Percentiles rank a stretch among this genome's conserved stretches.
Evolutionary conservation across 2,888 invertebrate genomes (phyloP).

Genomic region (Leptogaster cylindrica): DNA sequence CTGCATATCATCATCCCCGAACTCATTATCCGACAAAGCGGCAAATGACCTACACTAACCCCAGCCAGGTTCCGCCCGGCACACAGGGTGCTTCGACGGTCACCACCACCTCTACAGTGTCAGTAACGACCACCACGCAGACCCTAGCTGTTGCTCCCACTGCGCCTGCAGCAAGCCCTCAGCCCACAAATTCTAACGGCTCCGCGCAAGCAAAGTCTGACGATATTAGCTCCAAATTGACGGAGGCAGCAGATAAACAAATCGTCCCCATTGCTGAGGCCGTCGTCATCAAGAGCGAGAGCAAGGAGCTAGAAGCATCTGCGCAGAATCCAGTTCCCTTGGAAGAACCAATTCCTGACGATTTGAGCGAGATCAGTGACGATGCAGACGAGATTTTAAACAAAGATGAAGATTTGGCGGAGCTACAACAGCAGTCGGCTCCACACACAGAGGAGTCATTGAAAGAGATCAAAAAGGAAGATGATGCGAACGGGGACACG

Average conservation of each 20-base stretch:
- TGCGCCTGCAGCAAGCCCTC: neutral
- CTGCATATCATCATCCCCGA: constrained; percentile 47
- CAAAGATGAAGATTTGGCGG: constrained; percentile 69
- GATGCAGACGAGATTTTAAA: constrained; percentile 88
- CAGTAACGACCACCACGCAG: neutral
- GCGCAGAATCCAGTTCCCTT: neutral
- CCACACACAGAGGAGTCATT: neutral
- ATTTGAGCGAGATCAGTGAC: constrained; percentile 87
- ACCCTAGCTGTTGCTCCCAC: neutral
- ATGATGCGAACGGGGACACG: neutral
- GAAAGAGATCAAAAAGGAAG: constrained; percentile 50
- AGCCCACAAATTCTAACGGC: neutral
- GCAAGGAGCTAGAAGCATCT: neutral
- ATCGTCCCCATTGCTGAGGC: neutral
- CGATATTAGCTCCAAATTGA: neutral
- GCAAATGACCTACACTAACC: constrained; percentile 57
- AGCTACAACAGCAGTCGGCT: constrained; percentile 10
- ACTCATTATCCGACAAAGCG: constrained; percentile 58
- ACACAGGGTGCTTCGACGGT: constrained; percentile 49
- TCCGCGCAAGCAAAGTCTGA: neutral
- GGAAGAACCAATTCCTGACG: constrained; percentile 54
- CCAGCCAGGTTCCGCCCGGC: constrained; percentile 54
- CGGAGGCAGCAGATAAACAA: neutral
- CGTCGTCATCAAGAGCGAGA: constrained; percentile 32
- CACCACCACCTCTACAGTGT: constrained; percentile 16